A percentile compares a stretch with the other conserved stretches of the same genome.
phyloP scores from a whole-genome alignment of 1,140 invertebrate genomes.

The Thaumatotibia leucotreta region DNA sequence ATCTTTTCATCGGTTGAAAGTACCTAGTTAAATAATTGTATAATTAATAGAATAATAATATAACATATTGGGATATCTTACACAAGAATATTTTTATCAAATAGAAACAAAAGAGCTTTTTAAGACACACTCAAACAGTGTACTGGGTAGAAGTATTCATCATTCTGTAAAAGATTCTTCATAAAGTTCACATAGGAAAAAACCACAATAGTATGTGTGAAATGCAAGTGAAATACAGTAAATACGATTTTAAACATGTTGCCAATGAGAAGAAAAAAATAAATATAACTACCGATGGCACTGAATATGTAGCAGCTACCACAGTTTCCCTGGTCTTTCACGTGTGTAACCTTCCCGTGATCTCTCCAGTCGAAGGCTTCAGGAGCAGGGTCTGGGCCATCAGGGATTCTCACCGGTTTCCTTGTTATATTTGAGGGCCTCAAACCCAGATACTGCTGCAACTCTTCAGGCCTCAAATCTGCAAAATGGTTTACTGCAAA shows the following conservation, averaged over 20 bases:
- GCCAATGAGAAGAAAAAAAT: no score
- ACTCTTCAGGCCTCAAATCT: neutral
- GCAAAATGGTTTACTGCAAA: neutral
- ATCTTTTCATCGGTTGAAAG: no score
- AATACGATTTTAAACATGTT: no score
- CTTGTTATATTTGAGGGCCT: neutral
- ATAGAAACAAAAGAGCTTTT: neutral
- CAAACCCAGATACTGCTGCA: neutral
- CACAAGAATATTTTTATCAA: neutral
- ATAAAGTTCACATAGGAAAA: no score
- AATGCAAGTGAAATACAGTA: no score
- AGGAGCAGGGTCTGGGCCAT: neutral
- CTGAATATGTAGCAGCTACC: neutral
- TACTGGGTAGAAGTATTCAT: no score
- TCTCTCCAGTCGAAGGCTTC: neutral
- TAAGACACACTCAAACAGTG: no score
- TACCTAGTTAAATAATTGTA: no score
- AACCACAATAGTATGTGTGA: no score
- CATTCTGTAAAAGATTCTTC: no score
- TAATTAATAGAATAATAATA: no score
- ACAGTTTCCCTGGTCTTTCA: neutral
- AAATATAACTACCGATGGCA: neutral
- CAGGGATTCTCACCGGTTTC: neutral
- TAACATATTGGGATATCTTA: no score
- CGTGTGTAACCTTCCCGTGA: neutral